Evolutionary conservation across 2,888 invertebrate genomes (phyloP).

Genomic region (Corbicula japonica): DNA sequence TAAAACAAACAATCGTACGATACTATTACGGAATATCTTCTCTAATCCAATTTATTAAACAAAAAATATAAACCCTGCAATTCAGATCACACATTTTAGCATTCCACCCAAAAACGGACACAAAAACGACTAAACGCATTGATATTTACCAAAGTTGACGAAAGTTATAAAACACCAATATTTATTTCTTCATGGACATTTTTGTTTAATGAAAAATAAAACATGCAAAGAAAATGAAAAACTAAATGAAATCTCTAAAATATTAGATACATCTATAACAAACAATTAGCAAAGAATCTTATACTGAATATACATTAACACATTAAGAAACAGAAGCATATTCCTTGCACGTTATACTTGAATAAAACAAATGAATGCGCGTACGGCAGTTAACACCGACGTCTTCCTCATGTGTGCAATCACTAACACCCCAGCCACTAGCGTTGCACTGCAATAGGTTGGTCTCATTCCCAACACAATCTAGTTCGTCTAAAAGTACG

Average conservation of each 20-base stretch:
- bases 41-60: neutral
- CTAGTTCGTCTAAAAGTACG: constrained; percentile 71
- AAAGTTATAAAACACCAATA: no score
- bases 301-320: neutral
- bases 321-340: neutral
- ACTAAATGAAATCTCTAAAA: no score
- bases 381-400: constrained; percentile 88
- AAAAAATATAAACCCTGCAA: neutral
- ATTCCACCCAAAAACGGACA: no score
- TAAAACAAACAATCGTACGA: neutral
- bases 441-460: constrained; percentile 88
- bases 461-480: constrained; percentile 89
- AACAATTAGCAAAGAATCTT: neutral
- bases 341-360: neutral
- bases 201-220: no score
- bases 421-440: constrained; percentile 90
- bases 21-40: neutral
- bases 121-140: no score
- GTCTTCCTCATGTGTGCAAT: constrained; percentile 92
- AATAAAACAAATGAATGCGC: neutral
- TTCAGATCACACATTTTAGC: no score
- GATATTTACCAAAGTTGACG: no score
- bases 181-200: no score
- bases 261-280: no score
- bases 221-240: neutral